phyloP scores from a whole-genome alignment of 2,888 invertebrate genomes.

The Sceliomorpha sp. region DNA sequence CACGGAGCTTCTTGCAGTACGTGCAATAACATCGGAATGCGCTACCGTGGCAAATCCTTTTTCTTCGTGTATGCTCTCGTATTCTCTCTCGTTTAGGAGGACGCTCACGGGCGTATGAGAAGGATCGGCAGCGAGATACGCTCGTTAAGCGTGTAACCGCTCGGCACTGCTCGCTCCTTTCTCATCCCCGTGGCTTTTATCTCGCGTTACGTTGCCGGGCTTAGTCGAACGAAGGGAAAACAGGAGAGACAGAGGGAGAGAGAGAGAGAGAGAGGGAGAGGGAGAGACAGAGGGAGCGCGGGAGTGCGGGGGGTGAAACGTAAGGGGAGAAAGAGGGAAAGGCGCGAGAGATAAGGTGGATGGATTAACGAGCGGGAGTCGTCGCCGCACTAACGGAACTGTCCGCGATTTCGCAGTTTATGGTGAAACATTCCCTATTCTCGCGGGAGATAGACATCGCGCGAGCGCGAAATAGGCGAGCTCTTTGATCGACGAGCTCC shows the following conservation, averaged over 20 bases:
- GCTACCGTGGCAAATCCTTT: slow-evolving; percentile 42
- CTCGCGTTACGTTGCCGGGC: slow-evolving; percentile 19
- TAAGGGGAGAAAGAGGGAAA: slow-evolving; percentile 14
- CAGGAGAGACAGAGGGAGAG: no score
- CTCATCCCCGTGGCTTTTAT: slow-evolving; percentile 38
- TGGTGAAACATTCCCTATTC: slow-evolving; percentile 18
- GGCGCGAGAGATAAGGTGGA: slow-evolving; percentile 41
- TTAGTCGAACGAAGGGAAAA: slow-evolving; percentile 36
- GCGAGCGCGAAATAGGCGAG: slow-evolving; percentile 12
- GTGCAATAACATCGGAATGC: slow-evolving; percentile 25
- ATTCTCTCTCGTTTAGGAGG: slow-evolving; percentile 28
- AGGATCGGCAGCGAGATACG: slow-evolving; percentile 29
- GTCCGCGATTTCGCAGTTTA: slow-evolving; percentile 42
- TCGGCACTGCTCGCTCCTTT: slow-evolving; percentile 29
- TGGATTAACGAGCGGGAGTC: slow-evolving; percentile 55
- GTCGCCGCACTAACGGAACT: slow-evolving; percentile 46
- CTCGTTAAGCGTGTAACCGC: slow-evolving; percentile 52
- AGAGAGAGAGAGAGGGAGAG: no score
- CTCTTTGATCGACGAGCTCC: slow-evolving; percentile 53
- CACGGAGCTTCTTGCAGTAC: slow-evolving; percentile 14
- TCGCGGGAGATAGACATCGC: slow-evolving; percentile 40
- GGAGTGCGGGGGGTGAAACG: no score
- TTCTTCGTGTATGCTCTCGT: slow-evolving; percentile 28
- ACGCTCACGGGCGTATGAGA: slow-evolving; percentile 32
- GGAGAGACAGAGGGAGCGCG: no score